These are phyloP conservation scores for Xestia ashworthii DNA, from an alignment of 2,888 invertebrate genomes.

Conservation along the genomic window DNA sequence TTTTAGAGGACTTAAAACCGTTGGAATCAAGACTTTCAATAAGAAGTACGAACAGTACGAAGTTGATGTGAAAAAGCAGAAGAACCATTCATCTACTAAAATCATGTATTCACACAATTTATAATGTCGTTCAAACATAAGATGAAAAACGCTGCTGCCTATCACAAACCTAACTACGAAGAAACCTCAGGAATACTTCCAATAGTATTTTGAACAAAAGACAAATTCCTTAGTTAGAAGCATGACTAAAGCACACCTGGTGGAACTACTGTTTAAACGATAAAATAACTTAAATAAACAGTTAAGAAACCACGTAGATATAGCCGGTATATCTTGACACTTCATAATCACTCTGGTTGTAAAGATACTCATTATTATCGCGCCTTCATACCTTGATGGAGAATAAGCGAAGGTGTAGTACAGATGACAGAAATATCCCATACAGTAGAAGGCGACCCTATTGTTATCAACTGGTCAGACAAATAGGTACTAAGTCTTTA, in stretches of 20 bases:
- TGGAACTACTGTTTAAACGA: constrained; percentile 9
- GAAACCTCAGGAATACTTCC: neutral
- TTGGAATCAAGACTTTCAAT: no score
- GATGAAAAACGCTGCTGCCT: neutral
- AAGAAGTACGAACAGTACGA: no score
- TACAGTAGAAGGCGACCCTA: neutral
- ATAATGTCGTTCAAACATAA: neutral
- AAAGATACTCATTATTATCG: neutral
- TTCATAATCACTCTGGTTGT: neutral
- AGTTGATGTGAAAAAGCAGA: no score
- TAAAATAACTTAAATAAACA: constrained; percentile 39
- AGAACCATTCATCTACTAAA: no score
- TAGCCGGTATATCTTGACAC: neutral
- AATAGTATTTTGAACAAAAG: neutral
- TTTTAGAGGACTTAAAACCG: no score
- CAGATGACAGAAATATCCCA: neutral
- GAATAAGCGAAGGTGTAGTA: neutral
- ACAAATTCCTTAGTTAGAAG: constrained; percentile 30
- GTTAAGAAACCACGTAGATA: constrained; percentile 8
- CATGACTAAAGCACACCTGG: constrained; percentile 53
- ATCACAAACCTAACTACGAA: neutral
- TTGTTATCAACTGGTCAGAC: neutral
- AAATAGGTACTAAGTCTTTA: neutral
- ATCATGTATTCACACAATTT: no score
- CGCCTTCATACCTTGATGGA: neutral